These are phyloP conservation scores for Troglohyphantes excavatus DNA, from an alignment of 2,888 invertebrate species.

Conservation along the genomic window DNA sequence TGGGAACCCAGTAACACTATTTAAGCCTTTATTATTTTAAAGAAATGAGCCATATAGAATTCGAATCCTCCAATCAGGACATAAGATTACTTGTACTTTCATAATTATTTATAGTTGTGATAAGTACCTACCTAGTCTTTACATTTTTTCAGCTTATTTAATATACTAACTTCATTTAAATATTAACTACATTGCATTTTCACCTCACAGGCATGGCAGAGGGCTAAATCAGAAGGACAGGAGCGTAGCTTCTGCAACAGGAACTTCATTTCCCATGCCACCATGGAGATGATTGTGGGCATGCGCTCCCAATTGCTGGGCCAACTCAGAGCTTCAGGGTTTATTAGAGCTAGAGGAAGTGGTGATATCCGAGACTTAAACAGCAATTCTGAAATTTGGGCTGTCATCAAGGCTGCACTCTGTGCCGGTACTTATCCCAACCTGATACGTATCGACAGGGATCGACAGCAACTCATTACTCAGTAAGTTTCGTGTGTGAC, in stretches of 20 bases:
- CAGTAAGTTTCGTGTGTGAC: slow-evolving; percentile 86
- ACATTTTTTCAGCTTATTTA: too few species aligned
- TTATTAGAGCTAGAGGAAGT: slow-evolving; percentile 85
- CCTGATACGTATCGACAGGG: slow-evolving; percentile 88
- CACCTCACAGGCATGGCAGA: slow-evolving; percentile 88
- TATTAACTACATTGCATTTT: neutral
- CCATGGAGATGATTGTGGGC: slow-evolving; percentile 94
- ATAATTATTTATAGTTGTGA: too few species aligned
- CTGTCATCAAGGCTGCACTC: slow-evolving; percentile 94
- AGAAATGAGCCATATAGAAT: too few species aligned
- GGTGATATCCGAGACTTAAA: slow-evolving; percentile 90
- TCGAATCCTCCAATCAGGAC: too few species aligned
- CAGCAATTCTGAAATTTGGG: slow-evolving; percentile 92
- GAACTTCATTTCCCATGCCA: slow-evolving; percentile 89
- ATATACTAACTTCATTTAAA: too few species aligned
- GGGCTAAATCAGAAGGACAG: slow-evolving; percentile 87
- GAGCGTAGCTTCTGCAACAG: slow-evolving; percentile 89
- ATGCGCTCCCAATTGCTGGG: slow-evolving; percentile 92
- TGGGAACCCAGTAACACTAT: too few species aligned
- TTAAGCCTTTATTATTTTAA: too few species aligned
- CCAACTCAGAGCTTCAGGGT: slow-evolving; percentile 88
- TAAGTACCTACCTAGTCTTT: too few species aligned
- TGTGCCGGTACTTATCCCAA: slow-evolving; percentile 95
- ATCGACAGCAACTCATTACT: slow-evolving; percentile 86
- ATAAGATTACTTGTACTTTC: too few species aligned